Base-by-base conservation (phyloP, 2,113 vertebrate genomes). In the Cariama cristata region DNA sequence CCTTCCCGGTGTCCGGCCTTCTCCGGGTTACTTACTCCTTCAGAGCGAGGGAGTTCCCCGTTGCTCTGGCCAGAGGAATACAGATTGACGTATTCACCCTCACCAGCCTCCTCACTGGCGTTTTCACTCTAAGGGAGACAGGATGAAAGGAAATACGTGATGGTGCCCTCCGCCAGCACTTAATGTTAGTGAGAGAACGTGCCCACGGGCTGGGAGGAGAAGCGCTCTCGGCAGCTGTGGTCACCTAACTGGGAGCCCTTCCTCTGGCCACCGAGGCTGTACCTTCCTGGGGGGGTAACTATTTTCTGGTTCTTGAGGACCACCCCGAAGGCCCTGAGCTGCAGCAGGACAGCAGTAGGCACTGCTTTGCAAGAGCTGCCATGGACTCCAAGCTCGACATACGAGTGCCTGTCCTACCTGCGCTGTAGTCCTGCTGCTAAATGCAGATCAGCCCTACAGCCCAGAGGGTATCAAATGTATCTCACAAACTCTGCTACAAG, bases 61-160 rank as follows among this genome's bases (percentile, higher is more conserved):
- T 99, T 99, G 99, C 99, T 99, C 97, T 99, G 99, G 98, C 98
- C 98, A 98, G 99, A 99, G 86, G 99, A 99, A 97, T 99, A 99
- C 97, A 99, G 98, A 99, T 98, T 99, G 98, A 99, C 99, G 66
- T 99, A 99, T 98, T 99, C 99, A 96, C 99, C 99, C 99, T 99
- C 99, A 94, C 99, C 99, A 96, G 98, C 98, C 96, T 99, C 99
- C 97, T 99, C 99, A 91, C 98, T 99, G 98, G 98, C 98, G 90
- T 98, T 98, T 98, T 99, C 99, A 96, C 99, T 99, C 99, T 99
- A 98, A 45, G 96, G 98, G 98, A 98, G 96, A 99, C 94, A 99
- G 98, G 98, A 98, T 14, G 96, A 98, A 94, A 98, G 97, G 95
- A 98, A 53, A 96, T 75, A 64, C 16, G 62, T 98, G 97, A 97